Evolutionary conservation across 2,797 vertebrate genomes (phyloP).

Genomic region (Scarus forsteni): DNA sequence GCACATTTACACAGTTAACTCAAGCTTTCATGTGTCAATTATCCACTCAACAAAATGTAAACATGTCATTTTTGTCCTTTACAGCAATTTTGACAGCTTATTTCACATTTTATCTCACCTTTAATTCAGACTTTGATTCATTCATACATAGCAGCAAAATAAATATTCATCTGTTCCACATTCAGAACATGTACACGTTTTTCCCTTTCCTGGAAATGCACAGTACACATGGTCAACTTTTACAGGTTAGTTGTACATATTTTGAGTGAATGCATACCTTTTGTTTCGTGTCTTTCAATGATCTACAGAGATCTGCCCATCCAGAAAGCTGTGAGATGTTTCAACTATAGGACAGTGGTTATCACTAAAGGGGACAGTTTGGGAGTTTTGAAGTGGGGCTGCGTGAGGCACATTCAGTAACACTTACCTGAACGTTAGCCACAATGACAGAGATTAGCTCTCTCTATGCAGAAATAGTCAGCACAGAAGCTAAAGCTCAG

Average conservation of each 20-base stretch:
- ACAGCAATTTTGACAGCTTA: neutral
- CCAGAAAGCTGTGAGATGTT: neutral
- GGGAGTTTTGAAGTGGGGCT: too few relatives aligned
- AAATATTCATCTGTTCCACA: neutral
- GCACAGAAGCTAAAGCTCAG: too few relatives aligned
- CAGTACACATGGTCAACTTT: neutral
- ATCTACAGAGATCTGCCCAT: neutral
- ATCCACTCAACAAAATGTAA: neutral
- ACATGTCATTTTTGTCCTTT: neutral
- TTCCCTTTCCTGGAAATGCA: neutral
- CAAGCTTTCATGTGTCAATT: neutral
- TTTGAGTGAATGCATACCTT: neutral
- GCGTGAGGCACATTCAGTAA: too few relatives aligned
- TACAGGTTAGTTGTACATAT: neutral
- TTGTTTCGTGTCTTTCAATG: neutral
- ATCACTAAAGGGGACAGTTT: neutral
- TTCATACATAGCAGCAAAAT: slow-evolving; percentile 3
- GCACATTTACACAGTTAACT: neutral
- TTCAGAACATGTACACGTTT: neutral
- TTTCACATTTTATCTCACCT: neutral
- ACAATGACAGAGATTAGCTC: too few relatives aligned
- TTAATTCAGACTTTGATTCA: slow-evolving; percentile 3
- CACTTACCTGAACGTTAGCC: too few relatives aligned
- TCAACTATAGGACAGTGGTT: neutral
- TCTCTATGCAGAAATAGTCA: too few relatives aligned